Evolutionary conservation across 2,888 invertebrate species (phyloP).

Genomic region (Epirrhoe alternata): DNA sequence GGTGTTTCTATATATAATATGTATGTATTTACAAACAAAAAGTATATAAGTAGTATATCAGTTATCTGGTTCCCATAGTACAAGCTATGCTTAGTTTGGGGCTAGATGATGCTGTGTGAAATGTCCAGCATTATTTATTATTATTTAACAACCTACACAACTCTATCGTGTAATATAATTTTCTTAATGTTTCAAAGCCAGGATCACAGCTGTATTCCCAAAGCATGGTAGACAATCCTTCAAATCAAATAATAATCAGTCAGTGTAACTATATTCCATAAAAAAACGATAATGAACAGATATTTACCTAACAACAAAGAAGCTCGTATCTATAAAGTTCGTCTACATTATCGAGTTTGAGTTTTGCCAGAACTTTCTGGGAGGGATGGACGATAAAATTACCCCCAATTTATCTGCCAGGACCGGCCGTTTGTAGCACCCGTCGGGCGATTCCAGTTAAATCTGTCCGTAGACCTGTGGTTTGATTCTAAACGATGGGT

Average conservation of each 20-base stretch:
- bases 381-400: conserved; percentile 71
- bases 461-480: conserved; percentile 41
- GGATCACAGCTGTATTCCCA: too few species aligned
- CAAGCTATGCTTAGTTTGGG: too few species aligned
- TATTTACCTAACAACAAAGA: conserved; percentile 37
- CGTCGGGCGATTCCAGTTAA: conserved; percentile 58
- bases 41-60: too few species aligned
- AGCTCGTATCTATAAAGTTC: conserved; percentile 42
- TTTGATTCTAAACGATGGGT: conserved; percentile 26
- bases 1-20: too few species aligned
- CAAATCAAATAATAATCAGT: not conserved
- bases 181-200: too few species aligned
- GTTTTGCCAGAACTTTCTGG: conserved; percentile 55
- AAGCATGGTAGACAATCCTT: too few species aligned
- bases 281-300: conserved; percentile 18
- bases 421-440: conserved; percentile 70
- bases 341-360: conserved; percentile 52
- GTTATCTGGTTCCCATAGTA: too few species aligned
- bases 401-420: conserved; percentile 66
- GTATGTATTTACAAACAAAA: too few species aligned
- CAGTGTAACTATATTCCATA: not conserved
- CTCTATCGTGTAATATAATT: too few species aligned
- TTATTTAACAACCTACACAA: too few species aligned
- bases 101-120: too few species aligned
- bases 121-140: too few species aligned